phyloP scores from a whole-genome alignment of 1,140 invertebrate species.

The Drosophila micromelanica region DNA sequence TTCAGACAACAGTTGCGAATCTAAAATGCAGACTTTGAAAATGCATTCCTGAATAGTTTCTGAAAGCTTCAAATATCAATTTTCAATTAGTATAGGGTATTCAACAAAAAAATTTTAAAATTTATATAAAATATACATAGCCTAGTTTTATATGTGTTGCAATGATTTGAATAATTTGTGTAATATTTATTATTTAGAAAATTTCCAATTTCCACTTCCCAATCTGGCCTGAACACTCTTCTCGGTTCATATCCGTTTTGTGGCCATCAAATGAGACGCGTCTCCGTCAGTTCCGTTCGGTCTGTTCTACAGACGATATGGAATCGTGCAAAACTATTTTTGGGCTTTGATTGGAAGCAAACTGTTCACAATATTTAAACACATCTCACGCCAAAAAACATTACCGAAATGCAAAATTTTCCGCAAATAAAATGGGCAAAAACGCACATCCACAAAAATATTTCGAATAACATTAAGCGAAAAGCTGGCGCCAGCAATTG shows the following conservation, averaged over 20 bases:
- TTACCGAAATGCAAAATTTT: conserved; percentile 51
- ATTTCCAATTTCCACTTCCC: no score
- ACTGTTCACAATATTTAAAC: conserved; percentile 38
- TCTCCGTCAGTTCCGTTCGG: conserved; percentile 5
- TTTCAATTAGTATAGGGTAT: no score
- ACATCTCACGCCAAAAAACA: conserved; percentile 15
- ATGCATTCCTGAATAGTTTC: no score
- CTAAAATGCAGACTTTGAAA: no score
- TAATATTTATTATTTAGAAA: no score
- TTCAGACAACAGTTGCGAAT: no score
- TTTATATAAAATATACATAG: no score
- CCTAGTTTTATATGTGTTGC: no score
- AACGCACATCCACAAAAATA: conserved; percentile 59
- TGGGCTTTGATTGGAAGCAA: conserved; percentile 20
- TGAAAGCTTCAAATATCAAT: no score
- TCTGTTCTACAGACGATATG: neutral
- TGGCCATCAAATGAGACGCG: conserved; percentile 1
- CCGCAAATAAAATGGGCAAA: conserved; percentile 43
- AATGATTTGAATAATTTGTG: no score
- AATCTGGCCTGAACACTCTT: neutral
- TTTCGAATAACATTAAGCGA: conserved; percentile 76
- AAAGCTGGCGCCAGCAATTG: conserved; percentile 73
- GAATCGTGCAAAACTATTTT: conserved; percentile 28
- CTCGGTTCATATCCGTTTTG: neutral
- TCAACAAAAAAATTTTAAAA: no score